Percentiles rank a stretch among this genome's conserved stretches.
Evolutionary conservation across 2,113 vertebrate genomes (phyloP).

Genomic region (Oncorhynchus masou): DNA sequence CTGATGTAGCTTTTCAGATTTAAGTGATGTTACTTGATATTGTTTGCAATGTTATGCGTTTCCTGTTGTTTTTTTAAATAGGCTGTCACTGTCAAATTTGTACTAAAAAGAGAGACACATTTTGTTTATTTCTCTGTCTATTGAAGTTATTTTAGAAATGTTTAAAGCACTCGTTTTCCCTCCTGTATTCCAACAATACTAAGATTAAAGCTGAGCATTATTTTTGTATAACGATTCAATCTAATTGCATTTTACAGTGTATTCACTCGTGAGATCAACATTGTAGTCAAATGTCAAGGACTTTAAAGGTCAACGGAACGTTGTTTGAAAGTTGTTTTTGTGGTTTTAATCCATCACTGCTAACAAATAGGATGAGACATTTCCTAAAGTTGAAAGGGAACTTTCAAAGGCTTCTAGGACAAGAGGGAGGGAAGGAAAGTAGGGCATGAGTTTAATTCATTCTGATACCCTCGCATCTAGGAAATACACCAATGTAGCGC

Average conservation of each 20-base stretch:
- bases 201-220: neutral
- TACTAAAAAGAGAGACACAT: neutral
- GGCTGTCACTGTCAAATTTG: too few relatives aligned
- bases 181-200: neutral
- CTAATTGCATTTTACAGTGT: neutral
- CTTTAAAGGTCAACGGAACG: constrained; percentile 14
- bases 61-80: neutral
- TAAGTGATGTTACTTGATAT: neutral
- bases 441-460: constrained; percentile 53
- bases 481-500: constrained; percentile 50
- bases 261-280: neutral
- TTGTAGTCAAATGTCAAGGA: neutral
- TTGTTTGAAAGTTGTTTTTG: neutral
- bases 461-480: constrained; percentile 56
- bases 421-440: constrained; percentile 42
- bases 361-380: constrained; percentile 32
- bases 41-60: neutral
- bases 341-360: constrained; percentile 15
- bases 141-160: neutral
- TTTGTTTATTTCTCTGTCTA: neutral
- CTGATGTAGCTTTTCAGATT: neutral
- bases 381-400: constrained; percentile 33
- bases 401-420: constrained; percentile 54
- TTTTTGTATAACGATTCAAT: neutral
- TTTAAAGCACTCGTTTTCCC: neutral